These are phyloP conservation scores for Apomyelois bistriatella DNA, from an alignment of 2,888 invertebrate species.

Conservation along the genomic window DNA sequence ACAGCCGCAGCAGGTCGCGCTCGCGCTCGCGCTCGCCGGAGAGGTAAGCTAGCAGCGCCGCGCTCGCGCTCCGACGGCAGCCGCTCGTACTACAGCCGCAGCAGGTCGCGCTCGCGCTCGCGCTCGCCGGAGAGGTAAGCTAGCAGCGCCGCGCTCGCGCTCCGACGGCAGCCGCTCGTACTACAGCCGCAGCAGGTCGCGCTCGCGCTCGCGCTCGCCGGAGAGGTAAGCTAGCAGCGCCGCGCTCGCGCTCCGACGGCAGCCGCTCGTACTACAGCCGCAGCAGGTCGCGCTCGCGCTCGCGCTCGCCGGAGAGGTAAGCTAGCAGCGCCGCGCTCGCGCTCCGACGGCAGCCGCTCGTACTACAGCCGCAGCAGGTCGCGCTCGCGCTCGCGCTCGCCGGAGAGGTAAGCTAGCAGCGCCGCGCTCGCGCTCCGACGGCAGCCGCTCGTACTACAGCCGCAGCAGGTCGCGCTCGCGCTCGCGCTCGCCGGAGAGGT, in stretches of 20 bases:
- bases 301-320: slow-evolving; percentile 25
- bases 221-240: background rate
- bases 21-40: slow-evolving; percentile 59
- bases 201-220: slow-evolving; percentile 65
- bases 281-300: slow-evolving; percentile 79
- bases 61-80: slow-evolving; percentile 82
- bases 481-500: slow-evolving; percentile 35
- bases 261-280: slow-evolving; percentile 80
- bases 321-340: too few species aligned
- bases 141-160: too few species aligned
- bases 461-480: slow-evolving; percentile 80
- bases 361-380: slow-evolving; percentile 81
- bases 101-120: slow-evolving; percentile 79
- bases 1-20: slow-evolving; percentile 80
- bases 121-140: background rate
- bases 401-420: background rate
- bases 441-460: slow-evolving; percentile 78
- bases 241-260: slow-evolving; percentile 82
- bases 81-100: slow-evolving; percentile 79
- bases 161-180: slow-evolving; percentile 81
- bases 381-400: slow-evolving; percentile 68
- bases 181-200: slow-evolving; percentile 80
- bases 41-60: too few species aligned
- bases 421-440: slow-evolving; percentile 83
- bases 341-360: slow-evolving; percentile 81